phyloP scores from a whole-genome alignment of 2,888 invertebrate genomes.

The Suillia variegata region DNA sequence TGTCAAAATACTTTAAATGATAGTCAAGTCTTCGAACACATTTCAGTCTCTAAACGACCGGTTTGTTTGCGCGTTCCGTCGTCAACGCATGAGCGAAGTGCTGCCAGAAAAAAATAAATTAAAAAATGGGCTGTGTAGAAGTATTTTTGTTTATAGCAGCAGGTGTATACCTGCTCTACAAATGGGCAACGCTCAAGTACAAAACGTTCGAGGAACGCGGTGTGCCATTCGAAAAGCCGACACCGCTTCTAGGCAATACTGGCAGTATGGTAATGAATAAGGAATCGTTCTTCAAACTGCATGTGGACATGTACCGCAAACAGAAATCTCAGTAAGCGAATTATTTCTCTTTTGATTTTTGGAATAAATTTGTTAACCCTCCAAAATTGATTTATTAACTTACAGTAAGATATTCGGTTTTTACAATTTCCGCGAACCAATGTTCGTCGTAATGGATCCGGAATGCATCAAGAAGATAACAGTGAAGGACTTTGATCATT shows the following conservation, averaged over 20 bases:
- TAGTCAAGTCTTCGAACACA: too few species aligned
- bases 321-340: constrained; percentile 40
- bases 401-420: constrained; percentile 56
- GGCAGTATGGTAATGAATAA: constrained; percentile 23
- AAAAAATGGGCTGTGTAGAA: constrained; percentile 20
- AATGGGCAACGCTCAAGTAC: constrained; percentile 34
- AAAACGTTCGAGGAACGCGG: constrained; percentile 34
- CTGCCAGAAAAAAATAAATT: too few species aligned
- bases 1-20: too few species aligned
- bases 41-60: too few species aligned
- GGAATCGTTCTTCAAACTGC: constrained; percentile 25
- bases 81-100: too few species aligned
- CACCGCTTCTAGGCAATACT: constrained; percentile 34
- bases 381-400: too few species aligned
- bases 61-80: too few species aligned
- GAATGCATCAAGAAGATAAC: neutral
- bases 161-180: constrained; percentile 30
- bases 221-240: constrained; percentile 33
- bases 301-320: constrained; percentile 27
- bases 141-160: constrained; percentile 24
- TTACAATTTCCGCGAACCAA: constrained; percentile 35
- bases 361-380: too few species aligned
- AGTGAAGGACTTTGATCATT: constrained; percentile 36
- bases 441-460: constrained; percentile 30
- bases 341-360: too few species aligned